Evolutionary conservation across 1,140 invertebrate genomes (phyloP), one percentile per base, ranked within the genome.

Genomic region (Hypsibius dujardini): DNA sequence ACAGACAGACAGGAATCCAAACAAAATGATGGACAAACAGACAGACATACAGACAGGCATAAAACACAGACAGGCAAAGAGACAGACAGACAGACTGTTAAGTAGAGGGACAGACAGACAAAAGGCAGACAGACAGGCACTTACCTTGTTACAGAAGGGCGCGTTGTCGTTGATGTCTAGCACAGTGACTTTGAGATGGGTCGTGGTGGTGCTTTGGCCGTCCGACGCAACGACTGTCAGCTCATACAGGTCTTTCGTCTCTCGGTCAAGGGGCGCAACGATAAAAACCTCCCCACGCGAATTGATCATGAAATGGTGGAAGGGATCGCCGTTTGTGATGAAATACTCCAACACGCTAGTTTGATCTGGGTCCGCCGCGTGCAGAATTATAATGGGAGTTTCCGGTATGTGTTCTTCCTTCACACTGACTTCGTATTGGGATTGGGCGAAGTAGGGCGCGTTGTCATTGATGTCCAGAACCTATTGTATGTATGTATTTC

Each of bases 181-280:
- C 2, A 83, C 75, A 2, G 75, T 74, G 42, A 95, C 84, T 40
- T 59, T 62, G 2, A 80, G 46, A 1, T 74, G 72, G 14, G 67
- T 73, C 14, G 72, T 73, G 1, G 74, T 59, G 2, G 74, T 67
- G 59, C 69, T 70, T 1, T 42, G 78, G 14, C 76, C 72, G 80
- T 97, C 94, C 77, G 86, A 92, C 0, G 90, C 91, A 1, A 86
- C 90, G 2, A 97, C 83, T 76, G 93, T 94, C 2, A 96, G 81
- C 59, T 86, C 85, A 79, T 95, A 96, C 74, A 88, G 85, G 67
- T 82, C 84, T 73, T 87, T 85, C 2, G 85, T 82, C 80, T 97
- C 94, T 42, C 92, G 83, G 79, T 97, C 93, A 15, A 96, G 80
- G 74, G 87, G 87, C 0, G 88, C 88, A 62, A 91, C 88, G 0